Conservation (phyloP, 2,888 invertebrate genomes). For the Carpatolechia fugitivella region DNA sequence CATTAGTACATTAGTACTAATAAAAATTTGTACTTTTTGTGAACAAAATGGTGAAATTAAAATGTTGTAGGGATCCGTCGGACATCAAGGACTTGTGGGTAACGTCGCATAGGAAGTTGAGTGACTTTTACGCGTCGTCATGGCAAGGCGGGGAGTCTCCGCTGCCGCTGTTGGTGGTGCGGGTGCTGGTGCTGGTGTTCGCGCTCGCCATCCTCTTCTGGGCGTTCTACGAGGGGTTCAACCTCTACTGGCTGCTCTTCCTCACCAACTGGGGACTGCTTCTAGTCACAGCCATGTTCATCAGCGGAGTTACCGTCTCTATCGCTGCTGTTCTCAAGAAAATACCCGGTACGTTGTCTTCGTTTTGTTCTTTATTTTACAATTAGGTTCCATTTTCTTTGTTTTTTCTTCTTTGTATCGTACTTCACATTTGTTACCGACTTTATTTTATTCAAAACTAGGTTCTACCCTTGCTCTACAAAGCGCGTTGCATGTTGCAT, state of each 20-base stretch:
- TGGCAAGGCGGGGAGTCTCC: slow-evolving; percentile 68
- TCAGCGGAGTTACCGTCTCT: slow-evolving; percentile 53
- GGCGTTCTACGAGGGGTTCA: slow-evolving; percentile 45
- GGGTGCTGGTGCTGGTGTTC: slow-evolving; percentile 42
- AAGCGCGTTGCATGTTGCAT: background rate
- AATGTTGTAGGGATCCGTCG: slow-evolving; percentile 54
- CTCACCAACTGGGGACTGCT: slow-evolving; percentile 71
- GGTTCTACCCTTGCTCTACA: background rate
- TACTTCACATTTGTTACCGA: too few relatives aligned
- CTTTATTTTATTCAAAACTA: background rate
- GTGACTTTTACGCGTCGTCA: slow-evolving; percentile 66
- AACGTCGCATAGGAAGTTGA: slow-evolving; percentile 51
- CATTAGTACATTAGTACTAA: too few relatives aligned
- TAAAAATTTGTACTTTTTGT: too few relatives aligned
- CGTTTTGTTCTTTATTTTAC: background rate
- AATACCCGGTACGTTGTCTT: slow-evolving; percentile 41
- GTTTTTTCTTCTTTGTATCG: too few relatives aligned
- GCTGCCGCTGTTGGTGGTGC: slow-evolving; percentile 52
- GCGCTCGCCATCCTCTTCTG: slow-evolving; percentile 52
- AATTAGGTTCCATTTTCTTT: too few relatives aligned
- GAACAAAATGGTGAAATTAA: slow-evolving; percentile 68
- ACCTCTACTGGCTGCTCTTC: slow-evolving; percentile 54
- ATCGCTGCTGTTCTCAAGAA: slow-evolving; percentile 36
- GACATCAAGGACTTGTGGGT: slow-evolving; percentile 57
- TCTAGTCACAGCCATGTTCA: slow-evolving; percentile 42